Percentiles rank a stretch among this genome's conserved stretches.
phyloP scores from a whole-genome alignment of 2,888 invertebrate genomes.

The Thera britannica region DNA sequence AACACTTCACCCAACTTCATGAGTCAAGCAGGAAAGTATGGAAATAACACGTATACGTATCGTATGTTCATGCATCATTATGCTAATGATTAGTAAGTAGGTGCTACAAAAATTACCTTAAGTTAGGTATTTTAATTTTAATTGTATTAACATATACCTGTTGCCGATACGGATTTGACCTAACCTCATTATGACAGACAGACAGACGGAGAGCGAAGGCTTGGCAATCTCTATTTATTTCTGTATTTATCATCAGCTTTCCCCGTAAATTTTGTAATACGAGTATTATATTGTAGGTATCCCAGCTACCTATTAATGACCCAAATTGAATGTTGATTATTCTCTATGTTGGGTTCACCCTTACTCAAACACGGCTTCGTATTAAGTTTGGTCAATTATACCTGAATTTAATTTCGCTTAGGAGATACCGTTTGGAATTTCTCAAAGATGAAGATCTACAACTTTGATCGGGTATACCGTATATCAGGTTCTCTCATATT shows the following conservation, averaged over 20 bases:
- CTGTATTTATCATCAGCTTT: too few relatives aligned
- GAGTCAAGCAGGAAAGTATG: too few relatives aligned
- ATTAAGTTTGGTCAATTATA: constrained; percentile 26
- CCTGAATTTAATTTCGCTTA: constrained; percentile 28
- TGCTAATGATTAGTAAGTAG: too few relatives aligned
- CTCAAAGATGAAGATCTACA: constrained; percentile 18
- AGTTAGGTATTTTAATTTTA: too few relatives aligned
- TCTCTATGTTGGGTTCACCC: constrained; percentile 19
- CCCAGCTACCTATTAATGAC: constrained; percentile 15
- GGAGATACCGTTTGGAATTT: constrained; percentile 11
- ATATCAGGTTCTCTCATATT: too few relatives aligned
- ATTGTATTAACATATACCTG: too few relatives aligned
- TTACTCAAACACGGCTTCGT: constrained; percentile 20
- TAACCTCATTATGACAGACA: constrained; percentile 14
- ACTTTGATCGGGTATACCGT: constrained; percentile 14
- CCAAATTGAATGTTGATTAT: constrained; percentile 28
- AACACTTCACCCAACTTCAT: too few relatives aligned
- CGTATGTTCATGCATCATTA: too few relatives aligned
- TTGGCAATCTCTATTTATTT: constrained; percentile 8
- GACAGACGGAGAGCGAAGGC: constrained; percentile 3
- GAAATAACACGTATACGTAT: too few relatives aligned
- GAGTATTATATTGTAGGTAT: constrained; percentile 1
- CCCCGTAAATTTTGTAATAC: too few relatives aligned
- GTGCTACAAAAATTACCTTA: too few relatives aligned
- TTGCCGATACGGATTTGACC: constrained; percentile 20